Evolutionary conservation across 2,888 invertebrate species (phyloP).

Genomic region (Drymonia ruficornis): DNA sequence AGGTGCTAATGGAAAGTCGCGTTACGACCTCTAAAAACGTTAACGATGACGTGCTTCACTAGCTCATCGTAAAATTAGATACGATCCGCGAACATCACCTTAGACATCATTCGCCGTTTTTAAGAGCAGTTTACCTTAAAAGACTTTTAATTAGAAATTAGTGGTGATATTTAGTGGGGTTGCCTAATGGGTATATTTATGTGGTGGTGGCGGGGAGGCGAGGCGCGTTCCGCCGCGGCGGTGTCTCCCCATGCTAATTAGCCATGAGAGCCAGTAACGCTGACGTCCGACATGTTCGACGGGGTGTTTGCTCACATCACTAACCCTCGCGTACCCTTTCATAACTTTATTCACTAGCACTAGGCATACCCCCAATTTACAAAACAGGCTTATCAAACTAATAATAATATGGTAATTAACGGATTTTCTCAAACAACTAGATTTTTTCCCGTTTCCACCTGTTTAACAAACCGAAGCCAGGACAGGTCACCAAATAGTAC

Average conservation of each 20-base stretch:
- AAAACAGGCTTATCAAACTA: not conserved
- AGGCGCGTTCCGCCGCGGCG: conserved; percentile 8
- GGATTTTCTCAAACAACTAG: too few relatives aligned
- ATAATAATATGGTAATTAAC: not conserved
- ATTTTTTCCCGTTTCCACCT: too few relatives aligned
- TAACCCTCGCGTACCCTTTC: conserved; percentile 32
- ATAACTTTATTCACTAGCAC: conserved; percentile 29
- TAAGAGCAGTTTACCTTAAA: conserved; percentile 16
- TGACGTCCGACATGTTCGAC: conserved; percentile 42
- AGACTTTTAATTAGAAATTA: conserved; percentile 1
- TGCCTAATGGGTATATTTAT: conserved; percentile 22
- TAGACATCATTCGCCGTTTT: conserved; percentile 18
- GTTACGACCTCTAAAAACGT: conserved; percentile 57
- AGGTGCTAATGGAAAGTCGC: conserved; percentile 72
- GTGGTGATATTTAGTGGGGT: conserved; percentile 6
- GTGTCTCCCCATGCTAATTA: conserved; percentile 44
- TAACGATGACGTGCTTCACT: conserved; percentile 41
- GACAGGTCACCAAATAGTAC: too few relatives aligned
- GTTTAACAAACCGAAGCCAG: too few relatives aligned
- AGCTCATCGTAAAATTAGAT: conserved; percentile 49
- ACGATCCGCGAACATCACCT: conserved; percentile 29
- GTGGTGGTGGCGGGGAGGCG: conserved; percentile 25
- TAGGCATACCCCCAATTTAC: too few relatives aligned
- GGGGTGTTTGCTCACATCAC: conserved; percentile 48
- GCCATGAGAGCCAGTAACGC: conserved; percentile 36